Evolutionary conservation across 2,888 invertebrate species (phyloP), one percentile per base, ranked within the genome.

Genomic region (Sarcophaga carnaria): DNA sequence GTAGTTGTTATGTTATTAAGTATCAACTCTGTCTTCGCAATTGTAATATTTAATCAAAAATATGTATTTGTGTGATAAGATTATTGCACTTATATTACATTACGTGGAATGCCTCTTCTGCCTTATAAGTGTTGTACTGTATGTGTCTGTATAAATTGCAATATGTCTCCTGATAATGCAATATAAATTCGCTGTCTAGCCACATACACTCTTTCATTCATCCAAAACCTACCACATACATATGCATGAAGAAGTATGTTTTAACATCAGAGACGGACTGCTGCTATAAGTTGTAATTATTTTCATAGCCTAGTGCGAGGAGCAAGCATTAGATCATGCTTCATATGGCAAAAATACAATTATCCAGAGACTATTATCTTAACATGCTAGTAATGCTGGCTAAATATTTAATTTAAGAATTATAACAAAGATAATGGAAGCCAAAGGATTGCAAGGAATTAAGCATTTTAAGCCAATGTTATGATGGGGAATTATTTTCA

Each of bases 101-200:
- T 37, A 37, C 37, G 14, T 54, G 54, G 10, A 54, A 54, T 54
- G 54, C 4, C 54, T 5, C 54, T 54, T 54, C 17, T 14, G 12
- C 12, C 4, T 14, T 17, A 54, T 12, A 54, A 54, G 54, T 54
- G 54, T 54, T 12, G 4, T 14, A 54, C 12, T 54, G 45, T 54
- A 20, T 54, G 45, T 64, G 45, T 69, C 22, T 27, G 63, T 37
- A 72, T 70, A 63, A 70, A 79, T 83, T 81, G 77, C 83, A 77
- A 86, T 81, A 78, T 78, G 83, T 83, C 83, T 75, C 86, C 66
- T 80, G 80, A 78, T 74, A 83, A 74, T 83, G 83, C 78, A 80
- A 80, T 80, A 86, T 83, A 78, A 80, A 83, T 80, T 80, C 80
- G 78, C 86, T 83, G 86, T 86, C 86, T 86, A 86, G 86, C 83